Evolutionary conservation across 2,797 vertebrate genomes (phyloP), one percentile per base, ranked within the genome.

Genomic region (Coregonus ussuriensis): DNA sequence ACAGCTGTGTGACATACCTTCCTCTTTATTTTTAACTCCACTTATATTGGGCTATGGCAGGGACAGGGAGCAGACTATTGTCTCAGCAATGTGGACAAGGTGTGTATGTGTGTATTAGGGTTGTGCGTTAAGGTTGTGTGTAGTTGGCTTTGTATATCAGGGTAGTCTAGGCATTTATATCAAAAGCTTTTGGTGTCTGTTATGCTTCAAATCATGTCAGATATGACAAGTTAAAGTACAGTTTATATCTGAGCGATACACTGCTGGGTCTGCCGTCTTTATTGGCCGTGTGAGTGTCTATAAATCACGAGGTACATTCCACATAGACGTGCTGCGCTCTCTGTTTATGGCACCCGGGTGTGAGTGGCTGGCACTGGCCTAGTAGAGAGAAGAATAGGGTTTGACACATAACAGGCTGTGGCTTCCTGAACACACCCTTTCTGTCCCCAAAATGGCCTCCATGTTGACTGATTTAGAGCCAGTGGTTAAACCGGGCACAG

Each of bases 1-100:
- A 94, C 96, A 96, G 94, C 95, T 97, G 95, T 94, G 93, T 84
- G 68, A 86, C 91, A 92, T 94, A 88, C 93, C 91, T 91, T 86
- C 86, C 81, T 77, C 86, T 90, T 91, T 95, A 93, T 96, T 96
- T 96, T 96, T 95, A 95, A 92, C 92, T 89, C 75, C 15, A 31
- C 53, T 65, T 79, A 87, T 88, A 89, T 89, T 86, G 84, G 88
- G 74, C 82, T 85, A 54, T 77, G 80, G 83, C 76, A 80, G 59
- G 84, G 89, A 73, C 77, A 53, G 18, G 77, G 75, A 79, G 65
- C 82, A 84, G 74, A 75, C 86, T 84, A 88, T 92, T 93, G 92
- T 94, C 89, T 54, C 77, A 85, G 25, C 78, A 80, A 69, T 79
- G 33, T 80, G 84, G 86, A 84, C 77, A 74, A 87, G 25, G 47